Evolutionary conservation across 1,140 invertebrate genomes (phyloP).

Genomic region (Cardiocondyla obscurior): DNA sequence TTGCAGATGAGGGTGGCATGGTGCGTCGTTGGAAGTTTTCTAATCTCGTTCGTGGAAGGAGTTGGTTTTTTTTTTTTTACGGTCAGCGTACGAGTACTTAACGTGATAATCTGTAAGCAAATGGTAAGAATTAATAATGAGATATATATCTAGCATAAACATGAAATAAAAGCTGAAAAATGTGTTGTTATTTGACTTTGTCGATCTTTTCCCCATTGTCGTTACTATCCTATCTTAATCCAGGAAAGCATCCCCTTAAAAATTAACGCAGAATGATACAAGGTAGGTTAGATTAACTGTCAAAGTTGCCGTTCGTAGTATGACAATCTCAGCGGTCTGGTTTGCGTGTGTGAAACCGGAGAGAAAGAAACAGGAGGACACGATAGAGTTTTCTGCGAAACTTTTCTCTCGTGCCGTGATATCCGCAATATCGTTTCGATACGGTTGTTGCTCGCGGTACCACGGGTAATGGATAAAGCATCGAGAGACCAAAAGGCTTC

Average conservation of each 20-base stretch:
- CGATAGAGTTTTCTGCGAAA: constrained; percentile 25
- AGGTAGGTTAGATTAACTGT: background rate
- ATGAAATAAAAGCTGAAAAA: constrained; percentile 25
- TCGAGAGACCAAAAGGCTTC: constrained; percentile 43
- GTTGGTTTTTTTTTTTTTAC: constrained; percentile 1
- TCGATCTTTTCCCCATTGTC: background rate
- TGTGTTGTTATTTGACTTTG: background rate
- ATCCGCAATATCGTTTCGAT: constrained; percentile 45
- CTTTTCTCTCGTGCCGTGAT: constrained; percentile 27
- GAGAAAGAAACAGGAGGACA: background rate
- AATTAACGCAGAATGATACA: too few species aligned
- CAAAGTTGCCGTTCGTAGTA: background rate
- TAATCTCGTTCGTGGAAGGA: constrained; percentile 3
- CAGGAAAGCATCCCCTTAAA: background rate
- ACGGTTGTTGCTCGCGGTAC: constrained; percentile 47
- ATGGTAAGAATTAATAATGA: constrained; percentile 28
- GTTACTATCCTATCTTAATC: background rate
- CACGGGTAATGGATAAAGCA: constrained; percentile 43
- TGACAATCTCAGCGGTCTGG: constrained; percentile 4
- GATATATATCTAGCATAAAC: too few species aligned
- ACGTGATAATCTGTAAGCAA: constrained; percentile 26
- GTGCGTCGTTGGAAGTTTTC: constrained; percentile 45
- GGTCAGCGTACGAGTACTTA: background rate
- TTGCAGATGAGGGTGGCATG: constrained; percentile 34
- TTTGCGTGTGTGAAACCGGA: background rate